Evolutionary conservation across 2,888 invertebrate species (phyloP), one percentile per base, ranked within the genome.

Genomic region (Troides aeacus): DNA sequence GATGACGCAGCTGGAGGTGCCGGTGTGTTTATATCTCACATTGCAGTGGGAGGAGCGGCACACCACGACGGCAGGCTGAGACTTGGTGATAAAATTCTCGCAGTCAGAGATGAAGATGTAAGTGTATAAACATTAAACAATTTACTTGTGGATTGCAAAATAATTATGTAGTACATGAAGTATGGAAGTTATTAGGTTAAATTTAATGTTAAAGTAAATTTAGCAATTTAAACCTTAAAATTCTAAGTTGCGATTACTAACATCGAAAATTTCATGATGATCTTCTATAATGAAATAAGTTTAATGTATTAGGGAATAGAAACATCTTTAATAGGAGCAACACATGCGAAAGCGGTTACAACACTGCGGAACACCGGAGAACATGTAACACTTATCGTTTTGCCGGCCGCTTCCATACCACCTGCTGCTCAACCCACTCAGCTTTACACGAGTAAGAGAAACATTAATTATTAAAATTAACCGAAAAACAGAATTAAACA

Each of bases 71-170:
- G 92, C 72, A 87, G 91, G 83, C 83, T 93, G 74, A 86, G 89
- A 76, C 77, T 93, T 80, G 93, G 93, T 71, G 93, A 93, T 85
- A 90, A 92, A 80, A 92, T 93, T 79, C 81, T 93, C 76, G 93
- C 93, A 74, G 93, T 93, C 53, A 88, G 90, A 74, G 90, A 92
- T 79, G 87, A 90, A 77, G 86, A 91, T 78, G 93, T 93, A 73
- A 88, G 92, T 88, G 42, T 64, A 57, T 21, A 7, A 24, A 23
- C 46, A 56, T 2, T 24, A 63, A 53, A n/a, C n/a, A 53, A 53
- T 18, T 18, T 53, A 7, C 0, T 7, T n/a, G 3, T n/a, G 1
- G 0, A 53, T 53, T 18, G 6, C n/a, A 53, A 53, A 53, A 18
- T 1, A 18, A n/a, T 5, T 4, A 53, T 30, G 30, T 30, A 30